phyloP scores from a whole-genome alignment of 2,888 invertebrate genomes.

The Lasioglossum marginatum region DNA sequence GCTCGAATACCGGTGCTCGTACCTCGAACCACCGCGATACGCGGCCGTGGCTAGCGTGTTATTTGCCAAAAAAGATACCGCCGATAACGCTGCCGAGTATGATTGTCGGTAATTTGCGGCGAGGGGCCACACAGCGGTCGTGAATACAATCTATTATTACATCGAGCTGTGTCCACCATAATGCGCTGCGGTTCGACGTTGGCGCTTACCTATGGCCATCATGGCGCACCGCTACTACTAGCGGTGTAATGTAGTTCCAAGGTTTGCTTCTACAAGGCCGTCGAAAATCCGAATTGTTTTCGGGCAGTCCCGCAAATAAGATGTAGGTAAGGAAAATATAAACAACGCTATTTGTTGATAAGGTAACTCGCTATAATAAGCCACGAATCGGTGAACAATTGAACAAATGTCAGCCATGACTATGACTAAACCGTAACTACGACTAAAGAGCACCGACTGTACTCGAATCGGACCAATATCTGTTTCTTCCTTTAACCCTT shows the following conservation, averaged over 20 bases:
- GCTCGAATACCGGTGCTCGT: neutral
- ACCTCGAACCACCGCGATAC: constrained; percentile 9
- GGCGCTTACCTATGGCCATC: constrained; percentile 18
- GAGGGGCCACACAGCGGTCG: constrained; percentile 56
- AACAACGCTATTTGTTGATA: no score
- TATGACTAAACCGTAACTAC: no score
- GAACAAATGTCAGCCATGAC: no score
- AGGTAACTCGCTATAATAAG: no score
- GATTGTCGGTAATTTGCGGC: constrained; percentile 76
- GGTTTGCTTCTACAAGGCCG: neutral
- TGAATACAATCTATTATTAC: constrained; percentile 79
- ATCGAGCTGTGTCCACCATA: constrained; percentile 66
- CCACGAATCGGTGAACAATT: no score
- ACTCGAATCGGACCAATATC: no score
- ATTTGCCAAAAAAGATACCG: constrained; percentile 75
- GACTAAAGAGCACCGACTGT: no score
- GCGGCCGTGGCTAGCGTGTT: constrained; percentile 65
- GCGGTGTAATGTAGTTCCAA: neutral
- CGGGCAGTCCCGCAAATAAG: no score
- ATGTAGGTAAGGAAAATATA: no score
- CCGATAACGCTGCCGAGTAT: constrained; percentile 67
- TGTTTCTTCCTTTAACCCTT: no score
- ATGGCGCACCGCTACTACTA: constrained; percentile 13
- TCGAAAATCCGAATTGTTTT: no score
- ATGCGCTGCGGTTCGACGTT: constrained; percentile 43